Base-by-base conservation (phyloP, 2,113 vertebrate species). In the Hemicordylus capensis region DNA sequence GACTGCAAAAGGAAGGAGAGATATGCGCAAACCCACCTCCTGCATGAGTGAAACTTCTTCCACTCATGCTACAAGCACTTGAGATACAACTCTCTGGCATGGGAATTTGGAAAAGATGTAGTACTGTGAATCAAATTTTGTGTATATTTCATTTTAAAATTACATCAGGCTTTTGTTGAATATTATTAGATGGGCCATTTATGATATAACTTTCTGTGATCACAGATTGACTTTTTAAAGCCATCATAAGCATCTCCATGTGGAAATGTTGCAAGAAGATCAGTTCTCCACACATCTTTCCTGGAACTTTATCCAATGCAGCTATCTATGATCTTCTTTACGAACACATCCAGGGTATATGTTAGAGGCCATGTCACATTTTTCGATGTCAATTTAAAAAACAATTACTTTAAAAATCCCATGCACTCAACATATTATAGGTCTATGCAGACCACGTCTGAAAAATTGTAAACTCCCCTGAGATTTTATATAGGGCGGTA, bases 101-200 rank as follows among this genome's bases (percentile, higher is more conserved):
- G 28, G 76, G 34, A 78, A 84, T 39, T 87, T 1, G 4, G 4
- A 72, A 59, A 78, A 86, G 70, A 84, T 81, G 83, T 9, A 81
- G 19, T 77, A 5, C 56, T 80, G 39, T 88, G 84, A 90, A 61
- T 4, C 2, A 42, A 82, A 85, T 8, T 46, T 82, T 20, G 51
- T 56, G 46, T 72, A 85, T 83, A 14, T 44, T 75, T 20, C 70
- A 78, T 56, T 87, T 14, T 84, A 67, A 83, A 86, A 31, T 89
- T 89, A 88, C 4, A 81, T 28, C 7, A 42, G 24, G 37, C 46
- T 56, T 9, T 70, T 19, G 22, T 8, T 79, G 39, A 81, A 39
- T 69, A 10, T 54, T 54, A 54, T 54, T 10, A 54, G 5, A 64
- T 37, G 39, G 9, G 20, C 10, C 39, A 66, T 37, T 39, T 66